Evolutionary conservation across 2,888 invertebrate species (phyloP), one percentile per base, ranked within the genome.

Genomic region (Apamea anceps): DNA sequence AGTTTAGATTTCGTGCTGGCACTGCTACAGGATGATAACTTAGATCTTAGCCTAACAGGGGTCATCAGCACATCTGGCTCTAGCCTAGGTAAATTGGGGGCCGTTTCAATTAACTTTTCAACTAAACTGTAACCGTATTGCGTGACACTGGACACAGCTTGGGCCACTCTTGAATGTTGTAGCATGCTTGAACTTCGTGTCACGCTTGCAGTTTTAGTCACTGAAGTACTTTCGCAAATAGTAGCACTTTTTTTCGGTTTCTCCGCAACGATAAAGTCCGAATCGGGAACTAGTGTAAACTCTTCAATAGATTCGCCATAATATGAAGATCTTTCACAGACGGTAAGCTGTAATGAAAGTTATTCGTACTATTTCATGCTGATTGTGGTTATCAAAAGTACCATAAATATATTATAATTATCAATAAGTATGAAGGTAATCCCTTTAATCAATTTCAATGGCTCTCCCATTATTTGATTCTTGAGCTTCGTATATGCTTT

Each of bases 291-390:
- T 13, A 80, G 25, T 25, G 18, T 76, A 25, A 72, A 74, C 0
- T 80, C 13, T 77, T 67, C 74, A 65, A 8, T 45, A 0, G 81
- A 81, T 28, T 73, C 48, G 10, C 15, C 5, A 54, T 10, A 71
- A 5, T 21, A 8, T 8, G 71, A 13, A 54, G 5, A 18, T 32
- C 15, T 12, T 3, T 72, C 1, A 13, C 5, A 1, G n/a, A 65
- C 25, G 37, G 12, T 5, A 28, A 68, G 28, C 84, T 84, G 84
- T 18, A 81, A 74, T 45, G 0, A 60, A 66, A 48, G 21, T 57
- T 45, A 51, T 1, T 62, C 57, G n/a, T 37, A 8, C 48, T 28
- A 75, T 32, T 48, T 57, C 32, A 5, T 28, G 37, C 66, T 28
- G 67, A 57, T 25, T 75, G 25, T 18, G 1, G 1, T 75, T 18